Evolutionary conservation across 1,140 invertebrate genomes (phyloP).

Genomic region (Ceratina australensis): DNA sequence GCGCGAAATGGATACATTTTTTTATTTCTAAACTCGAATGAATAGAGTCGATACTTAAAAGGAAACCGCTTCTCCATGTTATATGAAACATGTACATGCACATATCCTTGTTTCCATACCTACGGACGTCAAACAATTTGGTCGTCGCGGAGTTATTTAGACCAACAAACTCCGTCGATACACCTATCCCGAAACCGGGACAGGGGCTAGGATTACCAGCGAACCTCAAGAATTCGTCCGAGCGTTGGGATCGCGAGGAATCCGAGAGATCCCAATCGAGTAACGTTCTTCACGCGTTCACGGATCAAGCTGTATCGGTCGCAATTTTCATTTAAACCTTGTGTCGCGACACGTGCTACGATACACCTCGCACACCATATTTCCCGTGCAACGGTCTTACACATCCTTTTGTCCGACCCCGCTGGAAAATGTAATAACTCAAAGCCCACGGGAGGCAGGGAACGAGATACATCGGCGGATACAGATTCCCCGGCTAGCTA

Average conservation of each 20-base stretch:
- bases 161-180: no score
- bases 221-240: no score
- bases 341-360: slow-evolving; percentile 43
- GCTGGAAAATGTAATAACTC: slow-evolving; percentile 43
- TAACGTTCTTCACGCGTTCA: not conserved
- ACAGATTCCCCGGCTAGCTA: slow-evolving; percentile 15
- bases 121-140: no score
- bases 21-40: no score
- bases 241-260: not conserved
- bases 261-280: not conserved
- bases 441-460: slow-evolving; percentile 23
- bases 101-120: no score
- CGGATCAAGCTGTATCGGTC: not conserved
- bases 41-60: no score
- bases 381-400: not conserved
- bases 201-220: no score
- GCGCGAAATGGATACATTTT: no score
- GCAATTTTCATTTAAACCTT: slow-evolving; percentile 6
- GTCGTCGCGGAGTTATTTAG: no score
- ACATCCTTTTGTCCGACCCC: slow-evolving; percentile 27
- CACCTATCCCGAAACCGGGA: no score
- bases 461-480: slow-evolving; percentile 20
- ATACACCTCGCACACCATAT: slow-evolving; percentile 28
- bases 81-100: no score
- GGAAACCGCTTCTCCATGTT: no score